These are phyloP conservation scores for Trypoxylon attenuatum DNA, from an alignment of 2,888 invertebrate species.

Conservation along the genomic window DNA sequence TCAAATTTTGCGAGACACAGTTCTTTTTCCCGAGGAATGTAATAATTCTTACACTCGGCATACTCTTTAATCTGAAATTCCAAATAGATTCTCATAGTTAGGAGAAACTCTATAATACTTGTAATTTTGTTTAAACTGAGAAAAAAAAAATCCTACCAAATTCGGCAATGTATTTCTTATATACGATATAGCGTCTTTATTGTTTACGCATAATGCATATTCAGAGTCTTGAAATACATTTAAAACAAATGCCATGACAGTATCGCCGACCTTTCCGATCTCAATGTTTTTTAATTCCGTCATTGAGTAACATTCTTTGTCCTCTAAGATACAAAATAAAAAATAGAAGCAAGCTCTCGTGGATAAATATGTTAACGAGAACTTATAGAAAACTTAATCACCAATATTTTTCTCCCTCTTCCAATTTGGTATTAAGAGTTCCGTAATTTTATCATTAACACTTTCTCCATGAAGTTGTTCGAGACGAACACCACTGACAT, in stretches of 20 bases:
- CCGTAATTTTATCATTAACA: slow-evolving; percentile 60
- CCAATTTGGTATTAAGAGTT: slow-evolving; percentile 58
- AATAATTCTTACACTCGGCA: slow-evolving; percentile 54
- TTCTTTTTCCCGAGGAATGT: slow-evolving; percentile 67
- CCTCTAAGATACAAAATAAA: slow-evolving; percentile 26
- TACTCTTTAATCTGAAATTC: slow-evolving; percentile 61
- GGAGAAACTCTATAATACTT: not conserved
- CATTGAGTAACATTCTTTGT: slow-evolving; percentile 51
- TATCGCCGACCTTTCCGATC: slow-evolving; percentile 58
- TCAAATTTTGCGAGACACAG: slow-evolving; percentile 67
- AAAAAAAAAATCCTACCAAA: slow-evolving; percentile 39
- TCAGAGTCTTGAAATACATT: slow-evolving; percentile 15
- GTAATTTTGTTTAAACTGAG: not conserved
- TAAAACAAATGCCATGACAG: slow-evolving; percentile 40
- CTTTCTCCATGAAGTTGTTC: slow-evolving; percentile 43
- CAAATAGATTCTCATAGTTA: not conserved
- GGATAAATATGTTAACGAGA: too few species aligned
- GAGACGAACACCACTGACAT: slow-evolving; percentile 56
- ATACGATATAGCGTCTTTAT: slow-evolving; percentile 55
- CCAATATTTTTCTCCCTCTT: slow-evolving; percentile 47
- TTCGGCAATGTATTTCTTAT: slow-evolving; percentile 48
- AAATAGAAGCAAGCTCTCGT: too few species aligned
- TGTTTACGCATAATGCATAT: slow-evolving; percentile 49
- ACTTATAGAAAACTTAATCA: slow-evolving; percentile 15
- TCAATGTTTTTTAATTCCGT: slow-evolving; percentile 39